phyloP scores from a whole-genome alignment of 2,888 invertebrate genomes.

The Beris morrisii region DNA sequence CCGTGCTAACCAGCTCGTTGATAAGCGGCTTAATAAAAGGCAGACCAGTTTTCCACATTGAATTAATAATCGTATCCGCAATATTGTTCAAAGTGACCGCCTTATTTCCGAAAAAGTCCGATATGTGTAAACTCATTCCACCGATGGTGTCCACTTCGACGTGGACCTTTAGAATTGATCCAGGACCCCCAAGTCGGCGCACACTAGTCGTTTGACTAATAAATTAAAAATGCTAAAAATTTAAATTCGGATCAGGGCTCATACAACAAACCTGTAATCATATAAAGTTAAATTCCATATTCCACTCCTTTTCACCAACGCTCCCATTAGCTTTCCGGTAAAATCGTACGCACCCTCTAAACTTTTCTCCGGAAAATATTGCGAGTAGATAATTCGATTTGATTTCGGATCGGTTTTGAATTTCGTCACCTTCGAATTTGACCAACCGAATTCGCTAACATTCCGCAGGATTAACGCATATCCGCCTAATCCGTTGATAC shows the following conservation, averaged over 20 bases:
- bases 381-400: conserved; percentile 71
- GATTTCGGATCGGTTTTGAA: conserved; percentile 70
- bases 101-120: conserved; percentile 70
- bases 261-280: conserved; percentile 58
- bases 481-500: conserved; percentile 65
- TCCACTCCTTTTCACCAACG: conserved; percentile 65
- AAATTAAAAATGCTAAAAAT: not conserved
- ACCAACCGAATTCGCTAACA: conserved; percentile 77
- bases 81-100: conserved; percentile 63
- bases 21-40: conserved; percentile 74
- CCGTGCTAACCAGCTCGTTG: conserved; percentile 80
- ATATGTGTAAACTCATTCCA: conserved; percentile 75
- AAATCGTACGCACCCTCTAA: conserved; percentile 70
- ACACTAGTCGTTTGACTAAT: conserved; percentile 58
- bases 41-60: conserved; percentile 79
- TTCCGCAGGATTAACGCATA: conserved; percentile 72
- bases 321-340: conserved; percentile 65
- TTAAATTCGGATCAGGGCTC: not conserved
- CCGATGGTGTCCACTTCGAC: conserved; percentile 75
- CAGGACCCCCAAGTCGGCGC: conserved; percentile 54
- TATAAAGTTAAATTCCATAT: conserved; percentile 75
- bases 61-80: conserved; percentile 76
- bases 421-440: conserved; percentile 73
- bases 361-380: conserved; percentile 80
- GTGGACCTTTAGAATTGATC: conserved; percentile 62